Evolutionary conservation across 1,140 invertebrate species (phyloP).

Genomic region (Anadara kagoshimensis): DNA sequence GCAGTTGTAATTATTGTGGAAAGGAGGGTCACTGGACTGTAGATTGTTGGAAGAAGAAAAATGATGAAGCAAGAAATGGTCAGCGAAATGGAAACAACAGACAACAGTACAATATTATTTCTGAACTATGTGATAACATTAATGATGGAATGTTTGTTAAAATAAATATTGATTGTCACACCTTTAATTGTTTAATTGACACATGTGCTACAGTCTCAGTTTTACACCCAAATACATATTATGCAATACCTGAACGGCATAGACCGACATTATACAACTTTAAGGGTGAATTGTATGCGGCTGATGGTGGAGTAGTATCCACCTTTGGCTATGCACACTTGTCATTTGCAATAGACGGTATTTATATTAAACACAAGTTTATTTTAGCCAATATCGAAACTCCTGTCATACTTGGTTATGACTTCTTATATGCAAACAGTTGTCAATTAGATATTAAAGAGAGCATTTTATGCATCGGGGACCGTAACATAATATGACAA

Average conservation of each 20-base stretch:
- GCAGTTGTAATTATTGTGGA: no score
- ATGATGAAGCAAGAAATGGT: no score
- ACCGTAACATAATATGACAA: background rate
- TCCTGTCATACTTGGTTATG: constrained; percentile 4
- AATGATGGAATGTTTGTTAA: constrained; percentile 13
- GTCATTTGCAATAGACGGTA: background rate
- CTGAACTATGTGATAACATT: background rate
- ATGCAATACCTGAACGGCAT: background rate
- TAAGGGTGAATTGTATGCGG: background rate
- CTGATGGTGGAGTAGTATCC: background rate
- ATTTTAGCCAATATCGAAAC: constrained; percentile 19
- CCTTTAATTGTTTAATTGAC: constrained; percentile 19
- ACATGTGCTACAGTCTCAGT: constrained; percentile 26
- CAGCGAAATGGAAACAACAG: no score
- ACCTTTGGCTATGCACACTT: background rate
- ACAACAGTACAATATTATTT: no score
- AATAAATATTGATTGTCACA: constrained; percentile 1
- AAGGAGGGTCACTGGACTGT: no score
- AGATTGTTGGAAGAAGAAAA: no score
- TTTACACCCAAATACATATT: constrained; percentile 1
- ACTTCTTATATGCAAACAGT: constrained; percentile 8
- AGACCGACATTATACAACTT: background rate
- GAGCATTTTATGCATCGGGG: background rate
- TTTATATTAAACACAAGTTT: background rate
- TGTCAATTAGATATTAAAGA: background rate